phyloP scores from a whole-genome alignment of 2,797 vertebrate species.

The Pseudopleuronectes americanus region DNA sequence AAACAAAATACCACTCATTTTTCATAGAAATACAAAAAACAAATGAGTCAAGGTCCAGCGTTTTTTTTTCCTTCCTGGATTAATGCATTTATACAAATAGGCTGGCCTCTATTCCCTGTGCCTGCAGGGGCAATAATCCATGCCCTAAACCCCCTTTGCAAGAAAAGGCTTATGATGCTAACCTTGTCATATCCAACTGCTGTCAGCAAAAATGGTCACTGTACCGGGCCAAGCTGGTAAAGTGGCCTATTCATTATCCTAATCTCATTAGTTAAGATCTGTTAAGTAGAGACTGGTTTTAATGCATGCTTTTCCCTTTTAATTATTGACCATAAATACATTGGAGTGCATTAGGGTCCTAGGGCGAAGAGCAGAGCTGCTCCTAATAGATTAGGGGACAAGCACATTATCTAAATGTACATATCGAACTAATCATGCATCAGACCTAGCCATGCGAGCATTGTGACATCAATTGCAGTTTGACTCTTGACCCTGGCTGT shows the following conservation, averaged over 20 bases:
- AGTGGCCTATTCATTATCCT: conserved; percentile 88
- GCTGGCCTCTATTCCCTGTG: conserved; percentile 68
- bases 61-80: conserved; percentile 64
- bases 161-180: conserved; percentile 81
- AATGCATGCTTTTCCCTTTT: conserved; percentile 89
- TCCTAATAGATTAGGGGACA: conserved; percentile 83
- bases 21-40: conserved; percentile 63
- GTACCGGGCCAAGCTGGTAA: conserved; percentile 74
- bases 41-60: conserved; percentile 65
- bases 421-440: conserved; percentile 83
- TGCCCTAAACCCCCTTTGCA: conserved; percentile 72
- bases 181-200: conserved; percentile 87
- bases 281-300: conserved; percentile 87
- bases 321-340: conserved; percentile 89
- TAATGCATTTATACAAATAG: conserved; percentile 77
- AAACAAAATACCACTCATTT: conserved; percentile 73
- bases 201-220: conserved; percentile 81
- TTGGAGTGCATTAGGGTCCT: conserved; percentile 85
- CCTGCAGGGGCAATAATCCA: conserved; percentile 68
- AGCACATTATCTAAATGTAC: conserved; percentile 88
- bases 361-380: conserved; percentile 68
- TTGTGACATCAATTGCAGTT: conserved; percentile 81
- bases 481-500: conserved; percentile 79
- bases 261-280: conserved; percentile 91
- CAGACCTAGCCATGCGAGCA: conserved; percentile 61